Percentiles rank a stretch among this genome's conserved stretches.
Evolutionary conservation across 2,888 invertebrate species (phyloP).

Genomic region (Thalpophila matura): DNA sequence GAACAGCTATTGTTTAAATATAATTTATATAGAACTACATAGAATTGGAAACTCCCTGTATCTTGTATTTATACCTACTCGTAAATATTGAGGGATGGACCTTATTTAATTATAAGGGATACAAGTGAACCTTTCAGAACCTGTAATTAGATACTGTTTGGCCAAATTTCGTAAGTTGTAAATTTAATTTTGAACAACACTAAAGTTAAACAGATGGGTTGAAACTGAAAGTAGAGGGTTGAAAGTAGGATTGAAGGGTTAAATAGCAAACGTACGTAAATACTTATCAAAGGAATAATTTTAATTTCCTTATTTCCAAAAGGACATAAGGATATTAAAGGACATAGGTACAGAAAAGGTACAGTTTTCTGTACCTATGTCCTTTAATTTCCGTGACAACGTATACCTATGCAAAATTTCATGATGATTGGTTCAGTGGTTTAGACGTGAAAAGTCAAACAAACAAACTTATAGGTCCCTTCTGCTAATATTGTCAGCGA

Average conservation of each 20-base stretch:
- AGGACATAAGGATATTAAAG: too few species aligned
- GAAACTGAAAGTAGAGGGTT: neutral
- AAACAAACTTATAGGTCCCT: too few species aligned
- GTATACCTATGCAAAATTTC: too few species aligned
- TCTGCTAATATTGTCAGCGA: neutral
- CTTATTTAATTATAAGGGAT: constrained; percentile 62
- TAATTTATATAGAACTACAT: too few species aligned
- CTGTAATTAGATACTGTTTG: constrained; percentile 62
- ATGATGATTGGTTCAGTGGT: too few species aligned
- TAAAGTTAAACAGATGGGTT: constrained; percentile 46
- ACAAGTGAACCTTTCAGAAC: constrained; percentile 52
- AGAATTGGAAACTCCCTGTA: constrained; percentile 12
- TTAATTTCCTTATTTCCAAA: too few species aligned
- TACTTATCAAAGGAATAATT: neutral
- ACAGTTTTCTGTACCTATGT: too few species aligned
- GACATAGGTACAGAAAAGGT: too few species aligned
- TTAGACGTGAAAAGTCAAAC: too few species aligned
- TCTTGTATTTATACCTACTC: constrained; percentile 19
- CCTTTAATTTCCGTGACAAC: too few species aligned
- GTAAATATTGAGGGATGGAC: constrained; percentile 26
- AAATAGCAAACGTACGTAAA: constrained; percentile 16
- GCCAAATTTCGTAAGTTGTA: constrained; percentile 40
- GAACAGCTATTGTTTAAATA: too few species aligned
- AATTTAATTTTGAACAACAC: constrained; percentile 55
- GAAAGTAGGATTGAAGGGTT: constrained; percentile 22